Base-by-base conservation (phyloP, 2,113 vertebrate species). In the Fulica atra region DNA sequence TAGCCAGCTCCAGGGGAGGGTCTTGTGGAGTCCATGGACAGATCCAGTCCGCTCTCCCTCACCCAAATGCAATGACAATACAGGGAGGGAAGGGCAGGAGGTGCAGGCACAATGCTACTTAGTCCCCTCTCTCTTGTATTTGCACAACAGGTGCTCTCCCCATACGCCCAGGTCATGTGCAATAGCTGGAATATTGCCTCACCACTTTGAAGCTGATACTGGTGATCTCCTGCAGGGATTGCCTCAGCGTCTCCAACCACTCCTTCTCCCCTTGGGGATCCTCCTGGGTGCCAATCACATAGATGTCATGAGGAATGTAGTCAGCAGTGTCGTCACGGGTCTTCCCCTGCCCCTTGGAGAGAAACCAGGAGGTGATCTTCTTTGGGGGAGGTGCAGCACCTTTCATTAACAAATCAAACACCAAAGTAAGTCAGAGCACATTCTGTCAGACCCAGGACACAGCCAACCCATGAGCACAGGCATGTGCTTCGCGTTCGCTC, bases 251-350 rank as follows among this genome's bases (percentile, higher is more conserved):
- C 60, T 99, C 99, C 36, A 98, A 97, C 99, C 99, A 99, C 33
- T 99, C 99, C 89, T 98, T 99, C 91, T 99, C 99, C 4, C 99
- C 98, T 90, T 99, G 95, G 20, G 99, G 98, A 89, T 99, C 99
- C 95, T 99, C 99, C 95, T 99, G 99, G 20, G 99, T 99, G 81
- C 99, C 99, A 36, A 99, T 99, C 51, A 99, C 99, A 4, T 99
- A 99, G 90, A 99, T 98, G 92, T 99, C 99, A 46, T 99, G 99
- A n/a, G 99, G 99, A 93, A 99, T 99, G 80, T 99, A 99, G 92
- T 99, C 99, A 1, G 99, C 99, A 1, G 99, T 99, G 96, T 99
- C 99, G 16, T 99, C 99, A 19, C 97, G 98, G 1, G 99, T 99
- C 97, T 98, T 99, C 44, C 99, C 99, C 95, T 99, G 99, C 51